Percentiles rank a stretch among this genome's conserved stretches.
phyloP scores from a whole-genome alignment of 2,113 vertebrate genomes.

The Panthera tigris region DNA sequence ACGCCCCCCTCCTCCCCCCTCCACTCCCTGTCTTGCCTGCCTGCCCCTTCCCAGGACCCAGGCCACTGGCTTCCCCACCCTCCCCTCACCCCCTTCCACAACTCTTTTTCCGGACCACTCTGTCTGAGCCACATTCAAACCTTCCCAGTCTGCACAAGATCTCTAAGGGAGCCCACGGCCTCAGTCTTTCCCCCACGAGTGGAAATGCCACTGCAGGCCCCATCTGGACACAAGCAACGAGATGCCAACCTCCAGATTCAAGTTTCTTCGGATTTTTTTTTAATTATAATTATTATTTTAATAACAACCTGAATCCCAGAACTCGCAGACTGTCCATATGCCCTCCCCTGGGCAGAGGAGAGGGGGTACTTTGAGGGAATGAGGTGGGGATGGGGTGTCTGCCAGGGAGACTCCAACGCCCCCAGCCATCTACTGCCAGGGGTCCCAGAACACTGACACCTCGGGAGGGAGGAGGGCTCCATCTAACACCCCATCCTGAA shows the following conservation, averaged over 20 bases:
- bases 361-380: background rate
- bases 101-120: background rate
- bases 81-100: background rate
- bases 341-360: constrained; percentile 49
- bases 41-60: constrained; percentile 64
- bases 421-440: background rate
- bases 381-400: background rate
- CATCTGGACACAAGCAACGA: constrained; percentile 4
- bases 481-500: background rate
- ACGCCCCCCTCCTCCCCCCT: background rate
- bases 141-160: background rate
- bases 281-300: constrained; percentile 81
- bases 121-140: background rate
- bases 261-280: constrained; percentile 79
- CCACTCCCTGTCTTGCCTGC: background rate
- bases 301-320: constrained; percentile 80
- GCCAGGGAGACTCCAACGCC: constrained; percentile 21
- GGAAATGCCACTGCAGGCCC: background rate
- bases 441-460: constrained; percentile 3
- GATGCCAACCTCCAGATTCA: constrained; percentile 69
- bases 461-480: background rate
- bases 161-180: background rate
- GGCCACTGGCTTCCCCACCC: background rate
- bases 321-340: constrained; percentile 69
- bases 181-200: background rate